Evolutionary conservation across 2,797 vertebrate genomes (phyloP).

Genomic region (Hydrophis major): DNA sequence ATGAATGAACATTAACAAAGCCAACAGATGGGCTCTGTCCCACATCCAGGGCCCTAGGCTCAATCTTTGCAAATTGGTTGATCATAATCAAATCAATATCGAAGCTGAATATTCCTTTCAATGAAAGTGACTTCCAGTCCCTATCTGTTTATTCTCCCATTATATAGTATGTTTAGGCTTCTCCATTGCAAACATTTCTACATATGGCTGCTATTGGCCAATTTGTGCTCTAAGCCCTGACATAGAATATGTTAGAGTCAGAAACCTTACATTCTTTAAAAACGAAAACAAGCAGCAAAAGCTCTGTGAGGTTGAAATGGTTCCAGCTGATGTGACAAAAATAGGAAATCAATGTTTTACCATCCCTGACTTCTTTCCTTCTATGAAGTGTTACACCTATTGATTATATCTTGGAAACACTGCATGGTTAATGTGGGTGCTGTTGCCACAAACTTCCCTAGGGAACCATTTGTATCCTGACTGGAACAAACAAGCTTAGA

Average conservation of each 20-base stretch:
- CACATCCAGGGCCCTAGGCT: not conserved
- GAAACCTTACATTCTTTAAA: not conserved
- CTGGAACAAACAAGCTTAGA: not conserved
- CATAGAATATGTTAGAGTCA: not conserved
- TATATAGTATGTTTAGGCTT: not conserved
- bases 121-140: not conserved
- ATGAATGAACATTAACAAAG: not conserved
- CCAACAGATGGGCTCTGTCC: not conserved
- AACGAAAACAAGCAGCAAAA: not conserved
- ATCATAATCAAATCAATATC: not conserved
- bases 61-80: not conserved
- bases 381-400: not conserved
- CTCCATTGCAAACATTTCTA: not conserved
- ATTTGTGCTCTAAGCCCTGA: not conserved
- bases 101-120: not conserved
- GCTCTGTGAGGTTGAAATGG: not conserved
- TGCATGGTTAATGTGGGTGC: not conserved
- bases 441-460: not conserved
- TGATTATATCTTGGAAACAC: not conserved
- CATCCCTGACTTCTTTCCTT: not conserved
- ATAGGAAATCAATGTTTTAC: not conserved
- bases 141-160: not conserved
- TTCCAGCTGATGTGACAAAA: slow-evolving; percentile 12
- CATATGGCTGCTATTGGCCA: not conserved
- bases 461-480: not conserved